Conservation (phyloP, 2,797 vertebrate species). For the Cuculus canorus region DNA sequence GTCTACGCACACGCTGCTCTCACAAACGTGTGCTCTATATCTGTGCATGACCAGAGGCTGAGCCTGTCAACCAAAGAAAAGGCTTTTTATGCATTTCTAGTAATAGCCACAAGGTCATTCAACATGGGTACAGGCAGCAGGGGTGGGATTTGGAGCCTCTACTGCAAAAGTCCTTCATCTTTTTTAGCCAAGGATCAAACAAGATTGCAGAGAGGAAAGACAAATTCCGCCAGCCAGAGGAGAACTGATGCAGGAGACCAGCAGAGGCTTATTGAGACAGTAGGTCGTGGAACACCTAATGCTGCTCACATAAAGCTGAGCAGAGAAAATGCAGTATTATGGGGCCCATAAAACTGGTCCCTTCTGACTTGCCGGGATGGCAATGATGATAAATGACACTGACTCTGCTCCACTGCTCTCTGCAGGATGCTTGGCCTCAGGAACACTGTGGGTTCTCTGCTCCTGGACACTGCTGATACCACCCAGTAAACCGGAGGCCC, state of each 20-base stretch:
- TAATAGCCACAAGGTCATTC: slow-evolving; percentile 35
- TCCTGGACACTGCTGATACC: not conserved
- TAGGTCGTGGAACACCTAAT: not conserved
- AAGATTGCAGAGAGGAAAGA: slow-evolving; percentile 6
- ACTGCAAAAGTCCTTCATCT: slow-evolving; percentile 15
- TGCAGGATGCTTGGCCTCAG: not conserved
- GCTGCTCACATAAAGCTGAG: not conserved
- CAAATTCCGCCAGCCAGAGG: not conserved
- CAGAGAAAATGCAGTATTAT: not conserved
- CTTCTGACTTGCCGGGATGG: not conserved
- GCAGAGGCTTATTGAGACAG: not conserved
- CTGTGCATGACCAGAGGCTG: not conserved
- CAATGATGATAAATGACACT: not conserved
- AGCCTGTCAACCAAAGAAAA: slow-evolving; percentile 27
- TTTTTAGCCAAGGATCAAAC: slow-evolving; percentile 5
- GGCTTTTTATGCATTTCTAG: slow-evolving; percentile 41
- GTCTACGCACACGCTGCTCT: not conserved
- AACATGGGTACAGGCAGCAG: not conserved
- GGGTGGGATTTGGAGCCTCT: not conserved
- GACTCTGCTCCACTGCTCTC: accelerated
- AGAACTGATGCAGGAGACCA: not conserved
- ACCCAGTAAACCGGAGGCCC: not conserved
- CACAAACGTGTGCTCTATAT: not conserved
- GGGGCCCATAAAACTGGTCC: not conserved
- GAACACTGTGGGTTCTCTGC: not conserved